phyloP scores from a whole-genome alignment of 2,888 invertebrate species.

The Meganola albula region DNA sequence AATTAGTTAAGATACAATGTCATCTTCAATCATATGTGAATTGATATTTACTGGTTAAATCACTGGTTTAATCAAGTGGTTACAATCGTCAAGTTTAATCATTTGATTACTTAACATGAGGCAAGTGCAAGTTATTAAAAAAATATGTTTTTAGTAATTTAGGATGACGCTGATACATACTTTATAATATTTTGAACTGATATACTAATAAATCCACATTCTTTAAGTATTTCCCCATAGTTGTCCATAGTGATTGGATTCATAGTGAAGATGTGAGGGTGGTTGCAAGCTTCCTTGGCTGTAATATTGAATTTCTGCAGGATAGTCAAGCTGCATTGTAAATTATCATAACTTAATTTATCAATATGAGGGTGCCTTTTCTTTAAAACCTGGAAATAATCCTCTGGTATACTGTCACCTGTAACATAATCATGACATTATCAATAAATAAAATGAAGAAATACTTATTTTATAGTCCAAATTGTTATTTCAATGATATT shows the following conservation, averaged over 20 bases:
- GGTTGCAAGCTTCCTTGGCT: conserved; percentile 67
- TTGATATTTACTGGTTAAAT: too few relatives aligned
- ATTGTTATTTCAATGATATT: too few relatives aligned
- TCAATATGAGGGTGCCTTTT: conserved; percentile 56
- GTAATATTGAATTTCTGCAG: conserved; percentile 63
- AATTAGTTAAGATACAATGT: too few relatives aligned
- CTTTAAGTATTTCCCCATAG: conserved; percentile 78
- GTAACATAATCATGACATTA: conserved; percentile 3
- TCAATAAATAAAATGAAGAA: too few relatives aligned
- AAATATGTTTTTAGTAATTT: too few relatives aligned
- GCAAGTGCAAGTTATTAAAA: too few relatives aligned
- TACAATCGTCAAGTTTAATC: too few relatives aligned
- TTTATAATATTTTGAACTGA: conserved; percentile 59
- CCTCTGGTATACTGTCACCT: conserved; percentile 45
- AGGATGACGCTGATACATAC: too few relatives aligned
- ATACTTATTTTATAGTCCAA: too few relatives aligned
- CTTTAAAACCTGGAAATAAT: conserved; percentile 35
- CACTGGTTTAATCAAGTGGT: too few relatives aligned
- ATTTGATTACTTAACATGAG: too few relatives aligned
- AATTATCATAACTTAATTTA: conserved; percentile 39
- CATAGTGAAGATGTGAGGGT: conserved; percentile 77
- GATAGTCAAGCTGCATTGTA: conserved; percentile 52
- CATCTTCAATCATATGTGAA: too few relatives aligned
- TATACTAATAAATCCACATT: conserved; percentile 77
- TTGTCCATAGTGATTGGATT: conserved; percentile 78